These are phyloP conservation scores for Acipenser transmontanus DNA, from an alignment of 2,797 vertebrate species.

Conservation along the genomic window DNA sequence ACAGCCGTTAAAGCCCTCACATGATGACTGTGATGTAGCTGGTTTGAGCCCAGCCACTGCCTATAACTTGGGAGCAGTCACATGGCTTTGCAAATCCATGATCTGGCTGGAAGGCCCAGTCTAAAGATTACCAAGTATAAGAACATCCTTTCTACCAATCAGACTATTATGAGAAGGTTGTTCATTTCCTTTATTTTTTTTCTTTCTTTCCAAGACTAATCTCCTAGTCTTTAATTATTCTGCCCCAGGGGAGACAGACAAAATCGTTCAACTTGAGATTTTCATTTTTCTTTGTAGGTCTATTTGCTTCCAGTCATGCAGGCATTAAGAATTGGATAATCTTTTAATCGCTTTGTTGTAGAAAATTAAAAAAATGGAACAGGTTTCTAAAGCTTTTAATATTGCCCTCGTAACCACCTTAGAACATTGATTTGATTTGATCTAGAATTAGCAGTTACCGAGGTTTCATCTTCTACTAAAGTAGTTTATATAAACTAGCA, in stretches of 20 bases:
- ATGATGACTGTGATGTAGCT: too few species aligned
- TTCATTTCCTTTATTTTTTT: constrained; percentile 1
- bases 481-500: background rate
- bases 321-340: constrained; percentile 35
- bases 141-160: background rate
- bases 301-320: constrained; percentile 38
- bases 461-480: constrained; percentile 2
- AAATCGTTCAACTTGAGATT: constrained; percentile 1
- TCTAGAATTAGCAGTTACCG: too few species aligned
- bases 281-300: background rate
- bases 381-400: constrained; percentile 41
- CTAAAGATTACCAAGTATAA: background rate
- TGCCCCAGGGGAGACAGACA: constrained; percentile 9
- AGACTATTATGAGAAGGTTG: background rate
- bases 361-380: constrained; percentile 27
- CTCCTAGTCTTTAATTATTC: constrained; percentile 14
- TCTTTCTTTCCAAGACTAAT: constrained; percentile 1
- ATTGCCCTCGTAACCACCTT: constrained; percentile 31
- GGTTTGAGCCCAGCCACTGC: background rate
- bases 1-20: too few species aligned
- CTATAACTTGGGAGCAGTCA: background rate
- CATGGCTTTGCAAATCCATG: background rate
- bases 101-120: background rate
- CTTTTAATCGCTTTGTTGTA: constrained; percentile 44
- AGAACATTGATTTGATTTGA: too few species aligned